Base-by-base conservation (phyloP, 2,797 vertebrate genomes). In the Ceyx erithaca region DNA sequence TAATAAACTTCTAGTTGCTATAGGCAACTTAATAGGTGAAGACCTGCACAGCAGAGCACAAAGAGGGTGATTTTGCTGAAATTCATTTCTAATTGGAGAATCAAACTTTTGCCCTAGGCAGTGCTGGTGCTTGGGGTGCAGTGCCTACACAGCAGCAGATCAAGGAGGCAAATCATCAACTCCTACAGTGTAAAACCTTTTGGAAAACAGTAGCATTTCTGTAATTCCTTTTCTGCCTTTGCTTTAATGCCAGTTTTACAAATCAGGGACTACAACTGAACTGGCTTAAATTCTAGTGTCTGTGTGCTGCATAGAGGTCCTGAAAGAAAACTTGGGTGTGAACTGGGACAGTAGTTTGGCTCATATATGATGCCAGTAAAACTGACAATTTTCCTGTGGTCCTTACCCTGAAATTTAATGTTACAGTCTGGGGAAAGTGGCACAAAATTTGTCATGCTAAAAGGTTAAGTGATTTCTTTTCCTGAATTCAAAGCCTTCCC, bases 41-140 rank as follows among this genome's bases (percentile, higher is more conserved):
- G 67, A 84, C 45, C 63, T 61, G 48, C 41, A 9, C 25, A 63
- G 31, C 0, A 0, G 43, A 84, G 59, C 35, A 22, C 0, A 0
- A 25, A 20, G 43, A 79, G 7, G 5, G n/a, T 25, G 40, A 15
- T 63, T 79, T 73, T 70, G 25, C 51, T 86, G 80, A 88, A 84
- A 72, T 21, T 19, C 40, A 11, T 43, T 81, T 63, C 16, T 35
- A 54, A 7, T 0, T 61, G 71, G 37, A 86, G 75, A 19, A 51
- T 18, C 25, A 61, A 69, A 46, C 16, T 1, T 41, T 37, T 70
- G 33, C 52, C n/a, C n/a, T 57, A 31, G 43, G 45, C 64, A 73
- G 30, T 31, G n/a, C 46, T 20, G 10, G 45, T 85, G 45, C 64
- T 19, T n/a, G 40, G 35, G 30, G 57, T 83, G 40, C 45, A 26